phyloP scores from a whole-genome alignment of 2,888 invertebrate species.

The Pomacea canaliculata region DNA sequence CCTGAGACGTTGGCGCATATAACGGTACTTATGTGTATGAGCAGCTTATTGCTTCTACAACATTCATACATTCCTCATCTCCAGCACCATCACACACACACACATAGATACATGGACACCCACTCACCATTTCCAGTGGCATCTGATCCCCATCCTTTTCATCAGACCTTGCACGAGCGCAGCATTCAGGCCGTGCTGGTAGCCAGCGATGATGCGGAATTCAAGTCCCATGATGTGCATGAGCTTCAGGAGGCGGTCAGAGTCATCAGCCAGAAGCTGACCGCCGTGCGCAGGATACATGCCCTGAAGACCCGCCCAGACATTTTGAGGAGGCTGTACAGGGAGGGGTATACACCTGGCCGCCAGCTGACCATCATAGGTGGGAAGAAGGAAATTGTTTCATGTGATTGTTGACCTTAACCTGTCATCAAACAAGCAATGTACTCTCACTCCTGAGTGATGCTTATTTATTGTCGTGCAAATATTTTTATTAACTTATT shows the following conservation, averaged over 20 bases:
- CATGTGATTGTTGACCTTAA: no score
- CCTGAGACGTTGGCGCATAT: no score
- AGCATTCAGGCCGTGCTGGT: constrained; percentile 20
- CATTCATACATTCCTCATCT: no score
- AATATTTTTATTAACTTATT: no score
- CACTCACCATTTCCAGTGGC: no score
- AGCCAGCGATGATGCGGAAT: constrained; percentile 19
- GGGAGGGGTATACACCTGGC: constrained; percentile 54
- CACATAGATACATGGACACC: no score
- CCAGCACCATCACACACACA: no score
- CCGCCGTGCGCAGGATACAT: constrained; percentile 49
- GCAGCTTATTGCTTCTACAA: no score
- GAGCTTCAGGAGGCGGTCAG: constrained; percentile 30
- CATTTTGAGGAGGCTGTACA: constrained; percentile 57
- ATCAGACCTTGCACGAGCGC: constrained; percentile 26
- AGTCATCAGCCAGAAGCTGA: constrained; percentile 43
- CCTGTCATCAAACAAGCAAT: no score
- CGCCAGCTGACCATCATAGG: constrained; percentile 48
- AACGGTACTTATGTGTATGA: no score
- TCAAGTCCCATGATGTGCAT: constrained; percentile 20
- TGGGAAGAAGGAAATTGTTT: constrained; percentile 17
- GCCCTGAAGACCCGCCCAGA: constrained; percentile 57
- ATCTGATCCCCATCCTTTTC: neutral
- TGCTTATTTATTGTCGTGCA: no score
- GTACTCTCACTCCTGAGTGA: no score